Conservation (phyloP, 2,113 vertebrate species). For the Hystrix brachyura region DNA sequence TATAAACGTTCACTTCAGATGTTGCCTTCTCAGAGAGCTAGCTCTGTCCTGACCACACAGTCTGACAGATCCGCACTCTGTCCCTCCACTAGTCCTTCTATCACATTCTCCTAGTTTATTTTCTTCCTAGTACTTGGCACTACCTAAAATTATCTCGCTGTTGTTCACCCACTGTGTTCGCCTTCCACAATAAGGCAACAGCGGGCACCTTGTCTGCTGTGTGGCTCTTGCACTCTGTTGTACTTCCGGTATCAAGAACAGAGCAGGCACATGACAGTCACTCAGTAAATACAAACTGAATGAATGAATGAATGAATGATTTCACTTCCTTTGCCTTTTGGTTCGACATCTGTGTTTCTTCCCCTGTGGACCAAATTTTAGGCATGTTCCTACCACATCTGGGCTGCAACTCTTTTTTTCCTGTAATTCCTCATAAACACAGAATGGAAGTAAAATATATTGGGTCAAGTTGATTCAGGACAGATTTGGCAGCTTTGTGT, state of each 20-base stretch:
- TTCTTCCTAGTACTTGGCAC: not conserved
- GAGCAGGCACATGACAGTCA: not conserved
- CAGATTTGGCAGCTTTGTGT: not conserved
- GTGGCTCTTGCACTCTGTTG: not conserved
- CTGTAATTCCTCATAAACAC: not conserved
- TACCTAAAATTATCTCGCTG: not conserved
- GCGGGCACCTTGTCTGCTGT: not conserved
- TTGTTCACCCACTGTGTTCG: not conserved
- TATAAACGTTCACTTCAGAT: not conserved
- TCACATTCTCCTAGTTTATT: not conserved
- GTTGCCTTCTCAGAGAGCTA: not conserved
- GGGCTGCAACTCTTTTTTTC: not conserved
- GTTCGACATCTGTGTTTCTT: not conserved
- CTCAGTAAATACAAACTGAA: not conserved
- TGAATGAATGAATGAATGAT: not conserved
- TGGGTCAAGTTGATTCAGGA: not conserved
- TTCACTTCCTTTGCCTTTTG: not conserved
- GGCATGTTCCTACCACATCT: not conserved
- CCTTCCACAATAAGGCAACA: not conserved
- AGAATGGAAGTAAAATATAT: conserved; percentile 18
- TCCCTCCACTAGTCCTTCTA: not conserved
- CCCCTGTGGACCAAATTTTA: not conserved
- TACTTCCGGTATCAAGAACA: not conserved
- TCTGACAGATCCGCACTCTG: not conserved
- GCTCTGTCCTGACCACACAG: not conserved